Conservation (phyloP, 2,113 vertebrate species). For the Oxyura jamaicensis region DNA sequence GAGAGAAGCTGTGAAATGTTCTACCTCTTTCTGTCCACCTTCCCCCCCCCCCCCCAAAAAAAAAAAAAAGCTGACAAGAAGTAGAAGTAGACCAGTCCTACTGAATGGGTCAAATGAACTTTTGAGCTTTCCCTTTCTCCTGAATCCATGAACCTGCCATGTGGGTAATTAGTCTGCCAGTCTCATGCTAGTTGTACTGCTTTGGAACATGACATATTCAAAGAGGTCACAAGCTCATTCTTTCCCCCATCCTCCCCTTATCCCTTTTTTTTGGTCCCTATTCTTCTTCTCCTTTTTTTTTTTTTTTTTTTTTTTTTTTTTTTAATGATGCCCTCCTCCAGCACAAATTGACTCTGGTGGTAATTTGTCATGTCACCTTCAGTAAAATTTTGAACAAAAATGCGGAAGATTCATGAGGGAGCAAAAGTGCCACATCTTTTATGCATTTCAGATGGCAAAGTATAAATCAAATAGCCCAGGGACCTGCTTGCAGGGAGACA, state of each 20-base stretch:
- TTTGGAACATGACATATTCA: slow-evolving; percentile 14
- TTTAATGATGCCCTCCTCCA: slow-evolving; percentile 60
- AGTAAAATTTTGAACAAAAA: slow-evolving; percentile 69
- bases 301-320: neutral
- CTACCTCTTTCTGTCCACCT: neutral
- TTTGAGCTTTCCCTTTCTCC: neutral
- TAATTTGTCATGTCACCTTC: slow-evolving; percentile 72
- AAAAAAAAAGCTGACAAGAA: neutral
- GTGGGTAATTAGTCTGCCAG: slow-evolving; percentile 26
- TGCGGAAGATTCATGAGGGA: slow-evolving; percentile 55
- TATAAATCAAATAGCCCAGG: slow-evolving; percentile 66
- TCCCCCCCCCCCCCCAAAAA: neutral
- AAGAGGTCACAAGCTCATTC: slow-evolving; percentile 32
- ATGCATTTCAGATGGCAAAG: slow-evolving; percentile 61
- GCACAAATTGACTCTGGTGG: slow-evolving; percentile 46
- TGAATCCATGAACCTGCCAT: neutral
- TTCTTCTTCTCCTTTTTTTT: slow-evolving; percentile 17
- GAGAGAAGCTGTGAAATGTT: neutral
- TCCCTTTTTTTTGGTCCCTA: neutral
- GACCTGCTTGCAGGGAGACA: slow-evolving; percentile 25
- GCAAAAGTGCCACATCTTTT: slow-evolving; percentile 36
- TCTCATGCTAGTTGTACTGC: neutral
- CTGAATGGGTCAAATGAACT: neutral
- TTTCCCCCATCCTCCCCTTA: neutral
- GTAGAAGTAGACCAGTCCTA: neutral